These are phyloP conservation scores for Geodia barretti DNA, from an alignment of 37 sponge, comb jelly and placozoan species.

Conservation along the genomic window DNA sequence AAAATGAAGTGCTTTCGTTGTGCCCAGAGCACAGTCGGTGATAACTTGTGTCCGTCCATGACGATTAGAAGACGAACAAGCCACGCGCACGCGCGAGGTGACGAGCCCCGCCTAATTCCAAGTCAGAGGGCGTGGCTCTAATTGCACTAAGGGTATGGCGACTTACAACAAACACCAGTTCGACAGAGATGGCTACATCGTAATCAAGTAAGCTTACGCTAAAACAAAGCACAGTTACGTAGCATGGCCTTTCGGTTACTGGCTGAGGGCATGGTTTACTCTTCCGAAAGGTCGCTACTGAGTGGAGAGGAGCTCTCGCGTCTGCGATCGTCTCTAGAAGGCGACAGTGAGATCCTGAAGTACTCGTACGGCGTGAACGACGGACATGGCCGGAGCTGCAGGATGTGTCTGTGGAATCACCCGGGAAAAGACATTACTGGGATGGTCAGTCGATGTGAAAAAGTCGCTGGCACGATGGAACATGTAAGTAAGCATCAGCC, in stretches of 20 bases:
- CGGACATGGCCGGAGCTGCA: conserved; percentile 66
- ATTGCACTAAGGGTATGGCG: too few species aligned
- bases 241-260: too few species aligned
- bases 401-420: conserved; percentile 85
- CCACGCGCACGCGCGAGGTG: background rate
- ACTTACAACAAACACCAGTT: conserved; percentile 45
- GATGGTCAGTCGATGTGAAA: conserved; percentile 82
- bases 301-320: conserved; percentile 60
- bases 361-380: conserved; percentile 63
- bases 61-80: background rate
- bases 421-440: conserved; percentile 84
- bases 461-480: conserved; percentile 83
- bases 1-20: conserved; percentile 66
- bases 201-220: conserved; percentile 33
- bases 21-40: conserved; percentile 75
- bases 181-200: conserved; percentile 65
- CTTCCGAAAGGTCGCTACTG: conserved; percentile 65
- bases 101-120: too few species aligned
- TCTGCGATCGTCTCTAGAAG: conserved; percentile 49
- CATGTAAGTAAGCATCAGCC: conserved; percentile 21
- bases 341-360: conserved; percentile 57
- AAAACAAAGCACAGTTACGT: background rate
- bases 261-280: too few species aligned
- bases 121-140: too few species aligned
- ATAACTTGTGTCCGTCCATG: background rate